These are phyloP conservation scores for Hapalemur alaotrensis DNA, from an alignment of 2,797 vertebrate genomes.

Conservation along the genomic window DNA sequence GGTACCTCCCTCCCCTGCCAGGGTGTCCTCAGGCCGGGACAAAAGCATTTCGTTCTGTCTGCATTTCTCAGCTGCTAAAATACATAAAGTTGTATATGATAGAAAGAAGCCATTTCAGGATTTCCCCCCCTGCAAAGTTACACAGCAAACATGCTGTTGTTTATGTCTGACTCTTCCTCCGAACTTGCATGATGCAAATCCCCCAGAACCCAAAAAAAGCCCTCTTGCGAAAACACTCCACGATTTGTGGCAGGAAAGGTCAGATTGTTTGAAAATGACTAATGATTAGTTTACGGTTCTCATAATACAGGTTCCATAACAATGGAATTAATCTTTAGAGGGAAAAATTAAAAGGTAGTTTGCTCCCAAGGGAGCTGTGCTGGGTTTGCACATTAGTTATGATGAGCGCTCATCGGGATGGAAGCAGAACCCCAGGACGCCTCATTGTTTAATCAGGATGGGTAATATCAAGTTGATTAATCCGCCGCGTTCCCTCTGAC, in stretches of 20 bases:
- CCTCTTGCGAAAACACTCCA: conserved; percentile 74
- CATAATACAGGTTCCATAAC: conserved; percentile 94
- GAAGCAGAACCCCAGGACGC: conserved; percentile 86
- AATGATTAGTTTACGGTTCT: conserved; percentile 97
- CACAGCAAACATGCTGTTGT: background rate
- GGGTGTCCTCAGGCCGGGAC: background rate
- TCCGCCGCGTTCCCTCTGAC: conserved; percentile 80
- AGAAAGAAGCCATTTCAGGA: background rate
- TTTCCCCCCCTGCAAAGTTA: background rate
- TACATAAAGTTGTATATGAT: background rate
- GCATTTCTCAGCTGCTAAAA: background rate
- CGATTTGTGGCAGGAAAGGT: conserved; percentile 80
- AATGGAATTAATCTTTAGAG: conserved; percentile 97
- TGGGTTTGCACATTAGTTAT: conserved; percentile 83
- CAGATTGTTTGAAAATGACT: conserved; percentile 85
- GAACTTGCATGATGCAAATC: conserved; percentile 55
- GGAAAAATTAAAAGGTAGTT: conserved; percentile 90
- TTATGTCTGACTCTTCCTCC: conserved; percentile 29
- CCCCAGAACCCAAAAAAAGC: conserved; percentile 69
- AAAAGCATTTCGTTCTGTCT: accelerated
- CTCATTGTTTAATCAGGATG: conserved; percentile 89
- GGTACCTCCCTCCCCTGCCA: background rate
- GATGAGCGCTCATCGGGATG: conserved; percentile 84
- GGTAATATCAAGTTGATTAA: conserved; percentile 87
- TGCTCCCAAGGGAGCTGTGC: conserved; percentile 84